Base-by-base conservation (phyloP, 1,140 invertebrate species). In the Ladona fulva region DNA sequence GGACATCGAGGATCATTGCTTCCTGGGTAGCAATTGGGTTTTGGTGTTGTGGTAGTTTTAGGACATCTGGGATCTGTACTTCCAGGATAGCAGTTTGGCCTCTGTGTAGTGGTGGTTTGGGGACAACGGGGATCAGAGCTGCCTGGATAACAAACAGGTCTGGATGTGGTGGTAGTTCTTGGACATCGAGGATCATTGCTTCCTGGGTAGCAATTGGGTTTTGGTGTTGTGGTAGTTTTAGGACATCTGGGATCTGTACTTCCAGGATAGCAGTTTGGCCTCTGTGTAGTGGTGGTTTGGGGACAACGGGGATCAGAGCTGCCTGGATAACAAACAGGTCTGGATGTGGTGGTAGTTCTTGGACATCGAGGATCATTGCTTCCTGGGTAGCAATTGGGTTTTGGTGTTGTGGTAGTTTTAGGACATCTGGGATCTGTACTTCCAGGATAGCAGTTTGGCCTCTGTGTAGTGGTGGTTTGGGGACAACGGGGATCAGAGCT, bases 281-380 rank as follows among this genome's bases (percentile, higher is more conserved):
- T 24, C 0, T 6, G 25, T 29, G 78, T 42, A 0, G 77, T 42
- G 11, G 42, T 25, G 75, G 42, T 11, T 66, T 82, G 80, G 8
- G 86, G 85, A 80, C 86, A 87, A 77, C 85, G 80, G 37, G 86
- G 86, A 82, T 87, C 85, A 3, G 80, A 81, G 22, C 82, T 84
- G 74, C 86, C 86, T 24, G 83, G 85, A 79, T 81, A 85, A 78
- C 84, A 87, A 11, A 79, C 75, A 76, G 83, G 80, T 42, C 79
- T 42, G 16, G 77, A 77, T 74, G 80, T 76, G 66, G 78, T 81
- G 6, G 82, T 80, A 12, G 82, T 80, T 79, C 80, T 80, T 0
- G 82, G 82, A 79, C 85, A 86, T 29, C 85, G 79, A 1, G 86
- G 83, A 37, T 85, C 84, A 24, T 24, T 80, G 0, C 80, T 83